Base-by-base conservation (phyloP, 2,113 vertebrate species). In the Urocynchramus pylzowi region DNA sequence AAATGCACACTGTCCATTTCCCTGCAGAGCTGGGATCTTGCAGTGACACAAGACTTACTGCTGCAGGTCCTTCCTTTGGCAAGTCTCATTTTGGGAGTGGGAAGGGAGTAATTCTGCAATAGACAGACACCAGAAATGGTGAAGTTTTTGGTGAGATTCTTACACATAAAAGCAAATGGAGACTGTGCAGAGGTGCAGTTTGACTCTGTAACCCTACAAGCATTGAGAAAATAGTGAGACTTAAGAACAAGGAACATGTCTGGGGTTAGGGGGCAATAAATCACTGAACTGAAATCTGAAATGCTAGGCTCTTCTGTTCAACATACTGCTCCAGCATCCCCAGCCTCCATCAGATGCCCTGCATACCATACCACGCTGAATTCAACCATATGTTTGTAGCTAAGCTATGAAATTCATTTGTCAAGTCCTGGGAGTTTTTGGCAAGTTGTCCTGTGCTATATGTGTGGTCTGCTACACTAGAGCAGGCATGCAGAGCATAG, bases 331-430 rank as follows among this genome's bases (percentile, higher is more conserved):
- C 30, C 53, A 90, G 84, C 77, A 96, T 93, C 78, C 52, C n/a
- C 83, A 90, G 82, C 49, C 63, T 84, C 76, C 49, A 92, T 69
- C 68, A 82, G 76, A 92, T 91, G 83, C 91, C 95, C 92, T 68
- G 85, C 94, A 39, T 87, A 68, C 86, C 93, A 74, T 85, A 91
- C 76, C 71, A 91, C 60, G 82, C 86, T 90, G 74, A 94, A 76
- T 84, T 80, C 28, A 0, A 69, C 89, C 90, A 91, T 97, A 93
- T 96, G 90, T 90, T 96, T 96, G 90, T 63, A 95, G 83, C 94
- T 87, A 84, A 80, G 81, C 86, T 92, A 91, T 42, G 86, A 95
- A 91, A 95, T 71, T 42, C 20, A 89, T 92, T 89, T 85, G 78
- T 95, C 71, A 83, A 91, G 64, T 91, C 89, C 87, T 1, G 1